phyloP scores from a whole-genome alignment of 2,113 vertebrate species.

The Cnemophilus loriae region DNA sequence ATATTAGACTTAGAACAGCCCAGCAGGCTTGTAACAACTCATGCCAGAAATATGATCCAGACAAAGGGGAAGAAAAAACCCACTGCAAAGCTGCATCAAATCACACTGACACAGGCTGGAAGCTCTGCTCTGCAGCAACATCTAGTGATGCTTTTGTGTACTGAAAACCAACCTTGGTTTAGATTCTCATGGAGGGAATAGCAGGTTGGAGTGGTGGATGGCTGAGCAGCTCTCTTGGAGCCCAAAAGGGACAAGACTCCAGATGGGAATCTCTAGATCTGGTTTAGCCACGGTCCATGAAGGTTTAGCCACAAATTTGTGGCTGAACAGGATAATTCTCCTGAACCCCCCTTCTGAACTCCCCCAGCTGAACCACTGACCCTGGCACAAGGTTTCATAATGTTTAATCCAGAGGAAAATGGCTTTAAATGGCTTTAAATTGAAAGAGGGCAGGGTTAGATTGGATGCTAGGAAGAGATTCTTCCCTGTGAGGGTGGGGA shows the following conservation, averaged over 20 bases:
- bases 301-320: neutral
- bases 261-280: neutral
- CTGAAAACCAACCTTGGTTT: neutral
- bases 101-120: neutral
- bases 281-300: neutral
- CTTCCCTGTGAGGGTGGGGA: fast-evolving
- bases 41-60: neutral
- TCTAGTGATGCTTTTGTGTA: neutral
- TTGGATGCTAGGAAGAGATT: neutral
- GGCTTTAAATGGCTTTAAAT: neutral
- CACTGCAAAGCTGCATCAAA: neutral
- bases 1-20: neutral
- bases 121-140: conserved; percentile 16
- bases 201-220: neutral
- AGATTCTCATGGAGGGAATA: neutral
- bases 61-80: neutral
- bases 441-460: neutral
- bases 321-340: neutral
- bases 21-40: neutral
- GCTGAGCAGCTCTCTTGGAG: neutral
- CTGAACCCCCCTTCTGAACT: fast-evolving
- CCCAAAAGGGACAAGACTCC: neutral
- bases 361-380: neutral
- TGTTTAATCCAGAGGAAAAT: neutral
- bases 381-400: neutral